A percentile compares a stretch with the other conserved stretches of the same genome.
These are phyloP conservation scores for Scyliorhinus canicula DNA, from an alignment of 2,797 vertebrate genomes.

Conservation along the genomic window DNA sequence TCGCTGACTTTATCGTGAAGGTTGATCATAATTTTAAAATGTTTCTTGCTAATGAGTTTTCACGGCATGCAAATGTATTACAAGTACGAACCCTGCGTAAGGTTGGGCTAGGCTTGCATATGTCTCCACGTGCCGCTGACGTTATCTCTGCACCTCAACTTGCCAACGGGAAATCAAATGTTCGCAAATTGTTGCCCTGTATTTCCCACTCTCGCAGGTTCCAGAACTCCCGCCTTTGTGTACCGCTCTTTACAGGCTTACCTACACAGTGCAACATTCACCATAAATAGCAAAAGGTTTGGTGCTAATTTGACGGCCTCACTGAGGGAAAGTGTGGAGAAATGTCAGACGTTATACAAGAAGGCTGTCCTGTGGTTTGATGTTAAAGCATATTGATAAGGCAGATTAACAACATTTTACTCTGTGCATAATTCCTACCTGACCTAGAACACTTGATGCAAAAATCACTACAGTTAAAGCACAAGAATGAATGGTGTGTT, in stretches of 20 bases:
- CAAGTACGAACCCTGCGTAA: too few relatives aligned
- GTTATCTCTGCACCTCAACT: too few relatives aligned
- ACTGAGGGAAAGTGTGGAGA: not conserved
- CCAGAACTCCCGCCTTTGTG: not conserved
- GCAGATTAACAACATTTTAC: not conserved
- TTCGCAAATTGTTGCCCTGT: too few relatives aligned
- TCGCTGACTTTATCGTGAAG: too few relatives aligned
- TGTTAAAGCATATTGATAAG: not conserved
- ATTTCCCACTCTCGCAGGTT: too few relatives aligned
- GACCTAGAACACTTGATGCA: not conserved
- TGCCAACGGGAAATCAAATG: too few relatives aligned
- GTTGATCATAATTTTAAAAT: too few relatives aligned
- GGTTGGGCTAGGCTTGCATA: too few relatives aligned
- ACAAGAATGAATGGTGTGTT: not conserved
- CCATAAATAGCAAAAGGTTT: not conserved
- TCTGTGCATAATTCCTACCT: not conserved
- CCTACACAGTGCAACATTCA: not conserved
- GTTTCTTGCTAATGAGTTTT: too few relatives aligned
- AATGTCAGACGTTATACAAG: not conserved
- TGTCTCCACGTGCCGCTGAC: too few relatives aligned
- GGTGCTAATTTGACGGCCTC: not conserved
- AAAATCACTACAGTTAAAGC: not conserved
- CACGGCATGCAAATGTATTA: too few relatives aligned
- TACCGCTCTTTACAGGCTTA: not conserved
- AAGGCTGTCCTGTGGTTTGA: not conserved